Base-by-base conservation (phyloP, 2,113 vertebrate genomes). In the Oryzias celebensis region DNA sequence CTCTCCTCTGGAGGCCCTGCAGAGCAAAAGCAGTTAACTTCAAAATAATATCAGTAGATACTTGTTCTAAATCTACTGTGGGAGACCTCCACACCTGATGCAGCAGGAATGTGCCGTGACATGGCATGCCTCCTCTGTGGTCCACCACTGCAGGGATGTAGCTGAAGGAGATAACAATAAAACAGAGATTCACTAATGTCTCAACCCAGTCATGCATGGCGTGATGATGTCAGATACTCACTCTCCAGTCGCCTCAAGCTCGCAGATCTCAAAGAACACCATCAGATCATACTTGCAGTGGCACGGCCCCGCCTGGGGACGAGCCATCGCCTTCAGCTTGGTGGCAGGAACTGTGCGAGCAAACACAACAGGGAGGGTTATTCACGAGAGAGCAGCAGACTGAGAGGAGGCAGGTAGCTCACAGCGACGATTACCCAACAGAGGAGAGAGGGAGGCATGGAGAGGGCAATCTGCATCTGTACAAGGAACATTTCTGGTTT, bases 221-320 rank as follows among this genome's bases (percentile, higher is more conserved):
- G 7, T 1, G n/a, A 36, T 36, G 28, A 2, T 17, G 31, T 64
- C 16, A 0, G 28, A 31, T 52, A 96, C 97, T 94, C 71, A 99
- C 97, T 99, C 97, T 81, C 97, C 97, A 0, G 94, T 98, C 68
- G 97, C 95, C 73, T 99, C 97, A 83, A 99, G 94, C 84, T 99
- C 97, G 3, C 96, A 98, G 90, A 99, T 98, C 91, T 99, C 97
- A 1, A 99, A 98, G 89, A 96, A 95, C 15, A 98, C 96, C 93
- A 99, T 96, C 72, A 99, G 89, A 79, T 99, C 96, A 0, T 97
- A 96, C 82, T 98, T 98, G 92, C 95, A 95, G 88, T 96, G 96
- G 86, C 96, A 96, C 0, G 94, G 95, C 26, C 96, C 96, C 0
- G 92, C 86, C 6, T 92, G 94, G 22, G 94, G 94, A 8, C 94